Evolutionary conservation across 2,888 invertebrate species (phyloP).

Genomic region (Gonocerus acuteangulatus): DNA sequence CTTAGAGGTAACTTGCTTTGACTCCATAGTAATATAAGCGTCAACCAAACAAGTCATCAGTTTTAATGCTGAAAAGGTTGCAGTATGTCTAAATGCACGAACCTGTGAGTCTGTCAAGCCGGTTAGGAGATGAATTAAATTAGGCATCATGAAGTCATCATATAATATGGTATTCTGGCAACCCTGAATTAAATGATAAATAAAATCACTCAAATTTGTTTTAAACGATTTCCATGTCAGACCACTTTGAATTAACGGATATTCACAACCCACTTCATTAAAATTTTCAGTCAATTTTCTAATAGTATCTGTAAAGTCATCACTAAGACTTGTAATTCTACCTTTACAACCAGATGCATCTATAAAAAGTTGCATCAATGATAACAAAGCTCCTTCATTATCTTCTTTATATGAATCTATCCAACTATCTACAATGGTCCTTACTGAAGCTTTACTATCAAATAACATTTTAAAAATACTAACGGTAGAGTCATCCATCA

Average conservation of each 20-base stretch:
- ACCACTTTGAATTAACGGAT: constrained; percentile 94
- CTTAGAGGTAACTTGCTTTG: constrained; percentile 93
- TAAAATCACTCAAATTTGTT: constrained; percentile 92
- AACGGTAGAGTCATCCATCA: neutral
- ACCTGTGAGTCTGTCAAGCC: constrained; percentile 97
- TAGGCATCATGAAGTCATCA: constrained; percentile 98
- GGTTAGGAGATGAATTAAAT: constrained; percentile 91
- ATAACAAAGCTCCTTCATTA: constrained; percentile 80
- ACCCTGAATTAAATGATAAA: constrained; percentile 89
- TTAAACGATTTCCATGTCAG: constrained; percentile 96
- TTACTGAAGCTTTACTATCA: neutral
- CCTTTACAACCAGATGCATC: constrained; percentile 96
- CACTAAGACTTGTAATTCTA: constrained; percentile 62
- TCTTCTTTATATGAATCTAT: constrained; percentile 94
- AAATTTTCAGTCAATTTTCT: constrained; percentile 98
- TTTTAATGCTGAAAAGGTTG: constrained; percentile 97
- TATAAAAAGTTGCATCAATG: constrained; percentile 97
- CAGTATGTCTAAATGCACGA: constrained; percentile 84
- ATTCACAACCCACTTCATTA: constrained; percentile 98
- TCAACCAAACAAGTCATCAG: constrained; percentile 97
- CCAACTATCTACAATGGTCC: constrained; percentile 76
- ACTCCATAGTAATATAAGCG: constrained; percentile 88
- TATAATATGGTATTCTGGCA: constrained; percentile 99
- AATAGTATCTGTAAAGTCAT: constrained; percentile 92
- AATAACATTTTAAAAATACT: neutral